Evolutionary conservation across 2,797 vertebrate genomes (phyloP), one percentile per base, ranked within the genome.

Genomic region (Columba guinea): DNA sequence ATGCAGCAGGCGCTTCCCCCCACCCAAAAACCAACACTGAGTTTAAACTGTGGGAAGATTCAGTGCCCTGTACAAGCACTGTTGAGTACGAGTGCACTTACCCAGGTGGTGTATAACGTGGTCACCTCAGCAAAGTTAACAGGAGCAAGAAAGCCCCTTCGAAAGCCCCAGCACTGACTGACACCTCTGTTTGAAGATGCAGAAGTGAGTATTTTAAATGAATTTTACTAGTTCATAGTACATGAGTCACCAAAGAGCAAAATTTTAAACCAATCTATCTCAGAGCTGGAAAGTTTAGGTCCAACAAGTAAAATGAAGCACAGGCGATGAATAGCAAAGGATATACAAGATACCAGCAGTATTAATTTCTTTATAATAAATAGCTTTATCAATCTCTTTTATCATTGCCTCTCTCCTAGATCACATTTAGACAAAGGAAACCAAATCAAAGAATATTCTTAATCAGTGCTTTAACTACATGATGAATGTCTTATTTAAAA

Each of bases 401-500:
- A 95, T 89, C 87, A 95, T 48, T 87, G 73, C 34, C 44, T 86
- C 28, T 89, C 58, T 78, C 65, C 53, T 85, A 80, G 55, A 85
- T 48, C 24, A 53, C 83, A 96, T 76, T 95, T 87, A 93, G 73
- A 74, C 76, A 95, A 95, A 96, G 59, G 64, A 89, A 92, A 93
- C 62, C 22, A 96, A 96, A 96, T 90, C 62, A 97, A 96, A 96
- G 48, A 95, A 76, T 82, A 93, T 83, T 95, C 86, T 95, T 96
- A 97, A 97, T 96, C 95, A 96, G 81, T 82, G 68, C 9, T 94
- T 94, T 97, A 97, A 96, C 77, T 93, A 85, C 10, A 75, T 95
- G 90, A 97, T 96, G 96, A 97, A 97, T 88, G 92, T 91, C 56
- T 91, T 89, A 92, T 93, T 97, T 95, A 95, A 96, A 97, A 86